phyloP scores from a whole-genome alignment of 2,113 vertebrate species.

The Melanerpes aurifrons region DNA sequence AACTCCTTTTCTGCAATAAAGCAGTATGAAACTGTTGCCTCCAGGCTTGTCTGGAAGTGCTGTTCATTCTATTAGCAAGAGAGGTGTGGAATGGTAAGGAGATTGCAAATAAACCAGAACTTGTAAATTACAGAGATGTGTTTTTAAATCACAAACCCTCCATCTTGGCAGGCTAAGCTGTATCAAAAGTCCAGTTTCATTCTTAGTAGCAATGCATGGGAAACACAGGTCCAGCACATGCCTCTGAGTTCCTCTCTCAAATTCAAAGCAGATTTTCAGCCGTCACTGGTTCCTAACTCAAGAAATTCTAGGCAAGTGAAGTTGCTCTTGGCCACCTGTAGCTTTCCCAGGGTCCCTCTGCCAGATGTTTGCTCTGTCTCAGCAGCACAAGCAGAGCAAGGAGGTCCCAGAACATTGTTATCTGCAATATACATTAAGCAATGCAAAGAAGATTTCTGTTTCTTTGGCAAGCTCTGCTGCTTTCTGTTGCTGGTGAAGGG shows the following conservation, averaged over 20 bases:
- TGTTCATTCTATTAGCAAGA: not conserved
- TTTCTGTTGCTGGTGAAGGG: not conserved
- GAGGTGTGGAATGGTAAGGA: not conserved
- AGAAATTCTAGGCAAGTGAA: not conserved
- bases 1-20: not conserved
- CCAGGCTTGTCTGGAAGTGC: not conserved
- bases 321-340: not conserved
- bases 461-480: not conserved
- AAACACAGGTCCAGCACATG: not conserved
- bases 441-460: not conserved
- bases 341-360: not conserved
- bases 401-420: not conserved
- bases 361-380: not conserved
- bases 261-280: constrained; percentile 24
- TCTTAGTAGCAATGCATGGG: not conserved
- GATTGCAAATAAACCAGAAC: not conserved
- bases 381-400: not conserved
- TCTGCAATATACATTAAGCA: not conserved
- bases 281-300: not conserved
- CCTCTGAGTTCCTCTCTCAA: not conserved
- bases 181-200: not conserved
- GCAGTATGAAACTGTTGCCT: not conserved
- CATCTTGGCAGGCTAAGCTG: not conserved
- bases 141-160: not conserved
- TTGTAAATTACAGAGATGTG: not conserved